Conservation (phyloP, 1,140 invertebrate species). For the Helicoverpa armigera region DNA sequence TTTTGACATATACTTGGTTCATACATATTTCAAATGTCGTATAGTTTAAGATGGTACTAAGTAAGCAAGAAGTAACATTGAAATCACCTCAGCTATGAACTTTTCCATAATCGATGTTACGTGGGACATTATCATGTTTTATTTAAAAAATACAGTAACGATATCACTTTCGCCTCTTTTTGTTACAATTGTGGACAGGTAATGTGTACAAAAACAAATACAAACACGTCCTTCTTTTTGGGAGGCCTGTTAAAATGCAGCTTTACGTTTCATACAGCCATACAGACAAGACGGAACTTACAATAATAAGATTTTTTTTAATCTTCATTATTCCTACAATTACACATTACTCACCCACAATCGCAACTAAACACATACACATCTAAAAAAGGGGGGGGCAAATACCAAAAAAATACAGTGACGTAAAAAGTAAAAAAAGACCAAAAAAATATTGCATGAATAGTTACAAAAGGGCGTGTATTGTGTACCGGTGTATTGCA, state of each 20-base stretch:
- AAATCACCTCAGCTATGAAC: not conserved
- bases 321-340: not conserved
- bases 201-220: not conserved
- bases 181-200: conserved; percentile 25
- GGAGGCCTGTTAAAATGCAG: too few species aligned
- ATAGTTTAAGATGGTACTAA: too few species aligned
- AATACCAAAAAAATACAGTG: conserved; percentile 47
- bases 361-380: conserved; percentile 22
- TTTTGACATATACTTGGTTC: too few species aligned
- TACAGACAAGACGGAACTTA: too few species aligned
- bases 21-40: too few species aligned
- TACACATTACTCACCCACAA: conserved; percentile 37
- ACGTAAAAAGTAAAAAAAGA: conserved; percentile 25
- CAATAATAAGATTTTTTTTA: too few species aligned
- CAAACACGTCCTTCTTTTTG: too few species aligned
- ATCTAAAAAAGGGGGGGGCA: conserved; percentile 27
- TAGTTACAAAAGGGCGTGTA: conserved; percentile 35
- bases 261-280: too few species aligned
- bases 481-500: conserved; percentile 38
- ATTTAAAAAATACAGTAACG: conserved; percentile 22
- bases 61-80: not conserved
- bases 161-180: conserved; percentile 59
- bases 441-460: conserved; percentile 46
- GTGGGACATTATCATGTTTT: conserved; percentile 33
- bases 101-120: conserved; percentile 16